Percentiles rank a stretch among this genome's conserved stretches.
Conservation (phyloP, 1,140 invertebrate species). For the Diorhabda sublineata region DNA sequence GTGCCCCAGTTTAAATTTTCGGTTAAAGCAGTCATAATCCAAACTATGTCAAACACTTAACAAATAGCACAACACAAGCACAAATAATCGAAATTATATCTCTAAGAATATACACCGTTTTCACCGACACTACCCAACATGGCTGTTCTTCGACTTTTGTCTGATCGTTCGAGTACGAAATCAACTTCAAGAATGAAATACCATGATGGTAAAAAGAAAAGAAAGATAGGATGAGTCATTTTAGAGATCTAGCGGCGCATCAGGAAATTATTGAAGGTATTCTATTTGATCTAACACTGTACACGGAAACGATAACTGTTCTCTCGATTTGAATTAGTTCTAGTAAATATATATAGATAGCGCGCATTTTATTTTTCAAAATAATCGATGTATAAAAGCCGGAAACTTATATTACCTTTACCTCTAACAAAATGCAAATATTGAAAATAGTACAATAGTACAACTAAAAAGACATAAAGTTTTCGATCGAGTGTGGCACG, state of each 20-base stretch:
- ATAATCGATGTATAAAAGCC: too few relatives aligned
- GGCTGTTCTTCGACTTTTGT: conserved; percentile 26
- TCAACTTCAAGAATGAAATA: conserved; percentile 19
- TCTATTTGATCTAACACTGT: too few relatives aligned
- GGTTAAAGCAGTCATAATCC: conserved; percentile 37
- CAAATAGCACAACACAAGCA: conserved; percentile 27
- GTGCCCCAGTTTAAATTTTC: conserved; percentile 58
- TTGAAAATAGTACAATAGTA: too few relatives aligned
- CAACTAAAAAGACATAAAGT: too few relatives aligned
- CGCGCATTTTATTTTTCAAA: too few relatives aligned
- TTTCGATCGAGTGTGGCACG: too few relatives aligned
- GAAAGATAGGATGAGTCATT: conserved; percentile 1
- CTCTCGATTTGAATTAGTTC: too few relatives aligned
- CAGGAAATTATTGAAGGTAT: neutral
- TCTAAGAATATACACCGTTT: conserved; percentile 29
- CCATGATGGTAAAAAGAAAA: neutral
- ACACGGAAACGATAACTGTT: too few relatives aligned
- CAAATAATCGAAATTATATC: conserved; percentile 25
- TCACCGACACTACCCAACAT: conserved; percentile 38
- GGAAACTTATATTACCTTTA: too few relatives aligned
- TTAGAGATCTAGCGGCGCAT: neutral
- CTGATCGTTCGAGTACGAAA: neutral
- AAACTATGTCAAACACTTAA: conserved; percentile 28
- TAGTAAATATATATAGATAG: too few relatives aligned
- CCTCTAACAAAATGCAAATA: too few relatives aligned